Percentiles rank a stretch among this genome's conserved stretches.
These are phyloP conservation scores for Xestobium rufovillosum DNA, from an alignment of 2,888 invertebrate genomes.

Conservation along the genomic window DNA sequence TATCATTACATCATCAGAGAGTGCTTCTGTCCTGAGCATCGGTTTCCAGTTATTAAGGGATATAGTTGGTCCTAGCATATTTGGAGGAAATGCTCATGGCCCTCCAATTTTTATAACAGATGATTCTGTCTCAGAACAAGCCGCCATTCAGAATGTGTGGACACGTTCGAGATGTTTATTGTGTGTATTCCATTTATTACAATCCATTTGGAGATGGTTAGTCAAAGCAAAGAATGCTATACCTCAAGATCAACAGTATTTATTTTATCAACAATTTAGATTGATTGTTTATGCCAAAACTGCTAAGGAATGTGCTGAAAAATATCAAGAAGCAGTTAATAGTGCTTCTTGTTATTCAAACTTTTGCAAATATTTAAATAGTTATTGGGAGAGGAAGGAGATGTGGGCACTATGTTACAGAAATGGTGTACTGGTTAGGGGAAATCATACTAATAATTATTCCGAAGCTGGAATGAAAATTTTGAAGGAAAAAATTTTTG, in stretches of 20 bases:
- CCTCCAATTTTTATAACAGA: slow-evolving; percentile 12
- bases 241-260: neutral
- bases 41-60: slow-evolving; percentile 9
- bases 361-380: no score
- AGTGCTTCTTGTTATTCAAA: no score
- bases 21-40: neutral
- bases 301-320: slow-evolving; percentile 5
- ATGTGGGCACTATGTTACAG: no score
- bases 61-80: slow-evolving; percentile 4
- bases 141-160: slow-evolving; percentile 8
- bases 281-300: slow-evolving; percentile 6
- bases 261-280: slow-evolving; percentile 13
- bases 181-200: slow-evolving; percentile 13
- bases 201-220: slow-evolving; percentile 13
- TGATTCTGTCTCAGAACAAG: slow-evolving; percentile 8
- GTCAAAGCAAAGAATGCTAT: slow-evolving; percentile 9
- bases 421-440: no score
- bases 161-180: slow-evolving; percentile 9
- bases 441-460: no score
- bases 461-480: no score
- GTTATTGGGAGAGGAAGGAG: no score
- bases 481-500: no score
- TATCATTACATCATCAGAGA: slow-evolving; percentile 7
- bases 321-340: no score
- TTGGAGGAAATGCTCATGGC: slow-evolving; percentile 7